A percentile compares a stretch with the other conserved stretches of the same genome.
phyloP scores from a whole-genome alignment of 2,888 invertebrate species.

The Ectropis crepuscularia region DNA sequence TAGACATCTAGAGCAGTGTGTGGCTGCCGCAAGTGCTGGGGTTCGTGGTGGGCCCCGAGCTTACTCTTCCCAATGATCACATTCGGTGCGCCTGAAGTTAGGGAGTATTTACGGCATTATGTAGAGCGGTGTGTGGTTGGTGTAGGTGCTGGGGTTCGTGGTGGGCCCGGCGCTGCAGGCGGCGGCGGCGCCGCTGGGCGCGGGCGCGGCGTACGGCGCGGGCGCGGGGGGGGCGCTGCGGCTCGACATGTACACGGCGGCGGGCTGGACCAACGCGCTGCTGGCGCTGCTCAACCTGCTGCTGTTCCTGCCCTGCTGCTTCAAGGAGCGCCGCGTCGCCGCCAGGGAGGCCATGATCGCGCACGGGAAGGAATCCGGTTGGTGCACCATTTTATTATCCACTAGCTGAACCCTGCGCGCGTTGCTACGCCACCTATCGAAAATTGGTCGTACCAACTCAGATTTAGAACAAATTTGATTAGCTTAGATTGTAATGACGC shows the following conservation, averaged over 20 bases:
- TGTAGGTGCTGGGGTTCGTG: constrained; percentile 94
- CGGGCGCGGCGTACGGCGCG: constrained; percentile 69
- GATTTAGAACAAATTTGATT: too few relatives aligned
- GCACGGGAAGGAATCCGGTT: constrained; percentile 87
- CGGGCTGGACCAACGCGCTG: constrained; percentile 93
- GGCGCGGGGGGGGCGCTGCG: constrained; percentile 85
- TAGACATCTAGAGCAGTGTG: constrained; percentile 65
- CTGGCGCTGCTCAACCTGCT: constrained; percentile 90
- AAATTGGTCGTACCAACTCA: too few relatives aligned
- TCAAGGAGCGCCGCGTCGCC: constrained; percentile 91
- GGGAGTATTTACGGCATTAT: neutral
- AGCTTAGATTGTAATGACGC: too few relatives aligned
- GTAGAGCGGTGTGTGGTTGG: constrained; percentile 85
- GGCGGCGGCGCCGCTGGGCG: constrained; percentile 90
- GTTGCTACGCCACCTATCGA: too few relatives aligned
- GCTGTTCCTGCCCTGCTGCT: constrained; percentile 90
- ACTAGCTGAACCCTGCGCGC: too few relatives aligned
- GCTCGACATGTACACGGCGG: constrained; percentile 94
- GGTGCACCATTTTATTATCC: neutral
- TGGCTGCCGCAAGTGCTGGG: constrained; percentile 94
- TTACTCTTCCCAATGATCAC: too few relatives aligned
- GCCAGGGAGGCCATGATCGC: constrained; percentile 91
- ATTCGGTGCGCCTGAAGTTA: too few relatives aligned
- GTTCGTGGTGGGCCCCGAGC: constrained; percentile 92
- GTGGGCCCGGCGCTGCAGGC: constrained; percentile 94